phyloP scores from a whole-genome alignment of 2,113 vertebrate species.

The Burhinus bistriatus region DNA sequence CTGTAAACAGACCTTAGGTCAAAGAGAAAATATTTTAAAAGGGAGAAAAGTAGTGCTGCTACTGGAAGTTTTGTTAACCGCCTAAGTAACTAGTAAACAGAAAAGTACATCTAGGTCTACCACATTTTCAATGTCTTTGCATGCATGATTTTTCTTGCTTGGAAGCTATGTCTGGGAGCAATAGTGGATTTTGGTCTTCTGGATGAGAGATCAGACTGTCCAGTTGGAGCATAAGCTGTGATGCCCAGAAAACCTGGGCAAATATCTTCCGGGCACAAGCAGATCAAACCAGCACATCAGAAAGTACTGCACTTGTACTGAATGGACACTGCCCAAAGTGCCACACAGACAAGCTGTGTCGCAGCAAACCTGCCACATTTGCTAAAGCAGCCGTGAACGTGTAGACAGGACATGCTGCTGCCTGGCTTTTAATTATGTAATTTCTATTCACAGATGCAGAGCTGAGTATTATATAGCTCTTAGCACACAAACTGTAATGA shows the following conservation, averaged over 20 bases:
- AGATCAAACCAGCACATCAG: neutral
- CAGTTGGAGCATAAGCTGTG: neutral
- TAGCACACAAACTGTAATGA: neutral
- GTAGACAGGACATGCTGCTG: neutral
- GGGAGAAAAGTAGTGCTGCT: neutral
- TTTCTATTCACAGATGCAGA: neutral
- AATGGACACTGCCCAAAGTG: neutral
- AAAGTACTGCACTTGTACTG: neutral
- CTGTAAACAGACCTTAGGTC: neutral
- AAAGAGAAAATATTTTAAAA: neutral
- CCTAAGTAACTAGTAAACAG: neutral
- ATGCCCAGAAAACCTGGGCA: neutral
- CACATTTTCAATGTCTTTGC: neutral
- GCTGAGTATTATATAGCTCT: neutral
- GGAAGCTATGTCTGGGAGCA: neutral
- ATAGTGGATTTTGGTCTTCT: neutral
- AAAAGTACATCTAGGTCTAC: neutral
- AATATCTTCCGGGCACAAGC: neutral
- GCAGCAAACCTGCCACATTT: neutral
- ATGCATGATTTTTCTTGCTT: neutral
- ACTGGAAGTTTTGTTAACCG: neutral
- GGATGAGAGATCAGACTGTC: neutral
- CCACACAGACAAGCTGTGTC: neutral
- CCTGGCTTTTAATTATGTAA: neutral
- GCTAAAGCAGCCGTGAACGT: neutral